Conservation (phyloP, 1,140 invertebrate genomes). For the Drosophila virilis region DNA sequence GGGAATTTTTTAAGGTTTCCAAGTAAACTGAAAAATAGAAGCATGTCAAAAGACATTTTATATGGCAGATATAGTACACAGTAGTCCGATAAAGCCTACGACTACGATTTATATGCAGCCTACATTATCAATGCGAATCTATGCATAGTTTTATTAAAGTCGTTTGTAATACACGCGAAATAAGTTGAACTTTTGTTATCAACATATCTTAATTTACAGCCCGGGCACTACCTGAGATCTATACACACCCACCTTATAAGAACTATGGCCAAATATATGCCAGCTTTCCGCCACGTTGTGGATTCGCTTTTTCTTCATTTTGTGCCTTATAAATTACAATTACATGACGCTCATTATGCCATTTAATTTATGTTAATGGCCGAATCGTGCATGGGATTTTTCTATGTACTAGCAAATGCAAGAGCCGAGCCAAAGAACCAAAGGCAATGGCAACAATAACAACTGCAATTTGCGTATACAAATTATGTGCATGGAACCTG, state of each 20-base stretch:
- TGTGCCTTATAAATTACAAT: slow-evolving; percentile 74
- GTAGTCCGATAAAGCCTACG: too few relatives aligned
- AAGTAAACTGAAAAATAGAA: too few relatives aligned
- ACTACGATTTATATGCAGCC: too few relatives aligned
- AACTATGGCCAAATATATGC: not conserved
- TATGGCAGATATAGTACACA: too few relatives aligned
- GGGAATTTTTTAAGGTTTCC: too few relatives aligned
- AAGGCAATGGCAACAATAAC: slow-evolving; percentile 17
- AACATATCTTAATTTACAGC: not conserved
- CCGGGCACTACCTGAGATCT: slow-evolving; percentile 6
- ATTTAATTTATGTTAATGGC: slow-evolving; percentile 81
- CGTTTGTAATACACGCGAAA: too few relatives aligned
- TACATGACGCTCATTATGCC: slow-evolving; percentile 77
- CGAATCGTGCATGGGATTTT: slow-evolving; percentile 65
- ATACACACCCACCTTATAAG: not conserved
- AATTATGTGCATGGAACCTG: slow-evolving; percentile 51
- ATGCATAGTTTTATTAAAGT: too few relatives aligned
- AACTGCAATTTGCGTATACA: slow-evolving; percentile 44
- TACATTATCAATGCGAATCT: too few relatives aligned
- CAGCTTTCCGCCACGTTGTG: not conserved
- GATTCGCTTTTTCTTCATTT: slow-evolving; percentile 17
- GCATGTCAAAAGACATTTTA: too few relatives aligned
- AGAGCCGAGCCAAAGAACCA: slow-evolving; percentile 3
- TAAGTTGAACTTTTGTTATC: not conserved
- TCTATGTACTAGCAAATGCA: slow-evolving; percentile 28